Base-by-base conservation (phyloP, 2,888 invertebrate genomes). In the Drosophila mimica region DNA sequence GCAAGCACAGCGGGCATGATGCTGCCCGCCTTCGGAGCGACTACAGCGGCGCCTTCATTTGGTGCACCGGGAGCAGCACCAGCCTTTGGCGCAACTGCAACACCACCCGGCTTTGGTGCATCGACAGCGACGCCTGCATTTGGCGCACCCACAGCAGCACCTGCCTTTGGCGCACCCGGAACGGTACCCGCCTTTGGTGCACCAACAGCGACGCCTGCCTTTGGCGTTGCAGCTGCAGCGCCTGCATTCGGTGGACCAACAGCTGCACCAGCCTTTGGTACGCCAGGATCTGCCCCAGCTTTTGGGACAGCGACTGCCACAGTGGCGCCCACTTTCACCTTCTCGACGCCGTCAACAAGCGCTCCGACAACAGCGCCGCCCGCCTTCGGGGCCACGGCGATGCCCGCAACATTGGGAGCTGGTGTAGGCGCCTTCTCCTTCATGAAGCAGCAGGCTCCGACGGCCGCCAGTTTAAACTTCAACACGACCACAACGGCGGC, bases 381-480 rank as follows among this genome's bases (percentile, higher is more conserved):
- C 0, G 74, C 89, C 36, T 91, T 70, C 71, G 87, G 67, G 67
- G 48, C 78, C 7, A 62, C 89, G 0, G 57, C 83, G 0, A 80
- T 89, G 28, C 70, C 89, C 0, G 31, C 81, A 0, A 72, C 87
- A 0, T 54, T 90, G 13, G 81, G 86, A 2, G 70, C 79, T 6
- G 82, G 81, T 0, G 68, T 81, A 0, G 81, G 81, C 4, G 51
- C 75, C 2, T 91, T 91, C 38, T 61, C 88, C 0, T 92, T 92
- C 38, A 87, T 72, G 13, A 92, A 91, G 61, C 90, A 92, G 0
- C 73, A 67, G 46, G 52, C 88, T 3, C 77, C 88, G 0, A 76
- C 92, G 8, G 88, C 89, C 1, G 92, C 93, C 6, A 92, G 90
- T 36, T 74, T 92, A 31, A 92, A 91, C 74, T 93, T 92, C 34